These are phyloP conservation scores for Centropus bengalensis DNA, from an alignment of 2,113 vertebrate species.

Conservation along the genomic window DNA sequence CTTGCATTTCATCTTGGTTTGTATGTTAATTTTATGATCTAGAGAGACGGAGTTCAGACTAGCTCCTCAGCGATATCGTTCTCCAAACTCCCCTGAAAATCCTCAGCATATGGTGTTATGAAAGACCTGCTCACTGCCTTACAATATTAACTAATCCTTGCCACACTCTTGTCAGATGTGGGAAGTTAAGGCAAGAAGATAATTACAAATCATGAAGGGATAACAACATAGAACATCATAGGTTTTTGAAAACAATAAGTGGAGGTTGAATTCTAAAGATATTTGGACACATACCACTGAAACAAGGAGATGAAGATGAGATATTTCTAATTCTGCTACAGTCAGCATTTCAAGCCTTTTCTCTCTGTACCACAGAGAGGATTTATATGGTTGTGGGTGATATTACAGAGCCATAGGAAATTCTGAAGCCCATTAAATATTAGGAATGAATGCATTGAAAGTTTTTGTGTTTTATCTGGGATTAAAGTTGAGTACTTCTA, in stretches of 20 bases:
- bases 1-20: not conserved
- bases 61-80: slow-evolving; percentile 4
- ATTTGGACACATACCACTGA: not conserved
- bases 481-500: slow-evolving; percentile 23
- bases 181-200: not conserved
- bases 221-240: not conserved
- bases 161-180: not conserved
- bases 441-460: not conserved
- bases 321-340: not conserved
- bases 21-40: not conserved
- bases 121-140: not conserved
- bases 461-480: not conserved
- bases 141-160: not conserved
- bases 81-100: not conserved
- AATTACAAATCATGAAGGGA: not conserved
- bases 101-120: not conserved
- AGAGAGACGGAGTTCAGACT: slow-evolving; percentile 18
- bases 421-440: not conserved
- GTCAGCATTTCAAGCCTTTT: not conserved
- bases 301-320: not conserved
- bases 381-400: not conserved
- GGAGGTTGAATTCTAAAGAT: not conserved
- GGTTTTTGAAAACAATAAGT: not conserved
- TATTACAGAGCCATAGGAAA: slow-evolving; percentile 14
- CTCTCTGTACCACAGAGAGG: not conserved